Evolutionary conservation across 2,888 invertebrate species (phyloP), one percentile per base, ranked within the genome.

Genomic region (Caenorhabditis japonica): DNA sequence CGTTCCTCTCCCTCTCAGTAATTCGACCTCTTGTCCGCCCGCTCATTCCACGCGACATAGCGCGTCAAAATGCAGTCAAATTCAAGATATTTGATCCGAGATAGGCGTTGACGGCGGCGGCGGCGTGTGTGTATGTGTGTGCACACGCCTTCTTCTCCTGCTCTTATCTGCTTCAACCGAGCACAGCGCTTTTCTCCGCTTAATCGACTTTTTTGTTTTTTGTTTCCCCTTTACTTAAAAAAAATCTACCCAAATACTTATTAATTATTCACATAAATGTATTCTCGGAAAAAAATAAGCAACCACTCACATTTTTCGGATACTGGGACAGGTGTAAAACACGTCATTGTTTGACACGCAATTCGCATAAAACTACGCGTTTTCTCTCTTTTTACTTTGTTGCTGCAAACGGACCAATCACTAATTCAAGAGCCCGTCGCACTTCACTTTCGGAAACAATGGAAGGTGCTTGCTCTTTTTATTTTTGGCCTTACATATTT

Each of bases 381-480:
- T 58, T 44, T 58, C 34, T 58, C 19, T 60, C 15, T 60, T 34
- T n/a, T 41, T 30, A 23, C 19, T 23, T 25, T 44, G 39, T 30
- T 30, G 23, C 15, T 34, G 38, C 38, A 23, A 33, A 17, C 10
- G 25, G 47, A 13, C 19, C 51, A 55, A 64, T 64, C 64, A 56
- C 64, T 64, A 56, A 64, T 64, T 64, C 64, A 64, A 49, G 64
- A 64, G 56, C 33, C 56, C 60, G 36, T 21, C 13, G 64, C 64
- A 64, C 64, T 64, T 64, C 49, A 34, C 34, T 47, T 30, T 15
- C 19, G 47, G 33, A 30, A 33, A 27, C 12, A 15, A 15, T 4
- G 10, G n/a, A 21, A 17, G 17, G 52, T 38, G 38, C n/a, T 15
- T 23, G 21, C 38, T 23, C 17, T 19, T 17, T 17, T 19, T 43